phyloP scores from a whole-genome alignment of 2,888 invertebrate species.

The Coecobrya sp. region DNA sequence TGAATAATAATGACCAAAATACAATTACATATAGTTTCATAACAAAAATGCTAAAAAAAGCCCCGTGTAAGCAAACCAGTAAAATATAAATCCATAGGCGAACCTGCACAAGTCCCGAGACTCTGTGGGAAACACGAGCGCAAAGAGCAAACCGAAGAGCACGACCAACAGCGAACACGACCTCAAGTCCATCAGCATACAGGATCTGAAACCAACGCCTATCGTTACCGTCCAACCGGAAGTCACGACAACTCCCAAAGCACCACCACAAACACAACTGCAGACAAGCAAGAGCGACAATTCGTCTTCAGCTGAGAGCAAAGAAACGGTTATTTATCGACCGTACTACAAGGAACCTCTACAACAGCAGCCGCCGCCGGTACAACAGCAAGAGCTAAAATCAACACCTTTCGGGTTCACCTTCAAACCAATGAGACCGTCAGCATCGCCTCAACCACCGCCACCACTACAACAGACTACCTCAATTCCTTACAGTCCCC shows the following conservation, averaged over 20 bases:
- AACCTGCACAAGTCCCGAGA: slow-evolving; percentile 52
- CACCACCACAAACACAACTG: not conserved
- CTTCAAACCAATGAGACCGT: slow-evolving; percentile 27
- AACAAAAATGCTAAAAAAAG: slow-evolving; percentile 5
- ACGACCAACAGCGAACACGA: slow-evolving; percentile 44
- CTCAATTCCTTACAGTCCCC: slow-evolving; percentile 79
- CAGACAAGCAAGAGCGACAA: slow-evolving; percentile 14
- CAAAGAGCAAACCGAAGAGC: slow-evolving; percentile 26
- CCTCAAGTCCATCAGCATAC: slow-evolving; percentile 46
- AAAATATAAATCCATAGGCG: slow-evolving; percentile 24
- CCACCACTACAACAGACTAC: not conserved
- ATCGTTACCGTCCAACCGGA: slow-evolving; percentile 16
- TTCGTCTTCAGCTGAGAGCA: slow-evolving; percentile 73
- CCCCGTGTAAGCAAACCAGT: not conserved
- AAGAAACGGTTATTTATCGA: slow-evolving; percentile 43
- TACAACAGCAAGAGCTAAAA: not conserved
- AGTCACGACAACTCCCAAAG: not conserved
- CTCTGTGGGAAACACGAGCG: slow-evolving; percentile 41
- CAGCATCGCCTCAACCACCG: not conserved
- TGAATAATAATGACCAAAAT: no score
- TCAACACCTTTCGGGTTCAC: slow-evolving; percentile 15
- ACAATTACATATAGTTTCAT: no score
- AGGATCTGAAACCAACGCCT: slow-evolving; percentile 3
- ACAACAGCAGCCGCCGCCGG: not conserved
- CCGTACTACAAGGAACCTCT: not conserved